phyloP scores from a whole-genome alignment of 2,888 invertebrate genomes.

The Euzetes globulus region DNA sequence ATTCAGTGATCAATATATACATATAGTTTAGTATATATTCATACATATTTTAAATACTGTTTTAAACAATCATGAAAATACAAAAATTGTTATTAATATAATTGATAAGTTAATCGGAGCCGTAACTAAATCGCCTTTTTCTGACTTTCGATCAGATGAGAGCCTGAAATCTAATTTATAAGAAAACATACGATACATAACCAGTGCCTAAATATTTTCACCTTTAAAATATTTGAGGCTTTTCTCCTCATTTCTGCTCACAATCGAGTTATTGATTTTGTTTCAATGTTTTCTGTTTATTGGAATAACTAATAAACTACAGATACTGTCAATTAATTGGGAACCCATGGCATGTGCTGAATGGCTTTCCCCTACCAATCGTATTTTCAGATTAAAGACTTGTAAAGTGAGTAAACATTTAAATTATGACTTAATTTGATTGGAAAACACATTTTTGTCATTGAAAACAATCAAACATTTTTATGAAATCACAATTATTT shows the following conservation, averaged over 20 bases:
- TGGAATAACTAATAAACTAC: background rate
- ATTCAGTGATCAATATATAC: background rate
- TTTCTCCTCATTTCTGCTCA: constrained; percentile 11
- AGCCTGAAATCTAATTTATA: background rate
- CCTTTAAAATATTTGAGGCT: background rate
- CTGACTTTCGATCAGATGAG: background rate
- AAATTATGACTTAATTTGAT: background rate
- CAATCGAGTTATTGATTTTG: background rate
- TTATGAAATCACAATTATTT: background rate
- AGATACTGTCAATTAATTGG: background rate
- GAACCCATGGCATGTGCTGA: no score
- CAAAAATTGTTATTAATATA: background rate
- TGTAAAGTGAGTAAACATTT: background rate
- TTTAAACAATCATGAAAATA: background rate
- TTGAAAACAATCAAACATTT: constrained; percentile 2
- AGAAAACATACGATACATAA: background rate
- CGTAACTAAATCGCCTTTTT: background rate
- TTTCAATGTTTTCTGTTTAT: background rate
- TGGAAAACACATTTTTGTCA: background rate
- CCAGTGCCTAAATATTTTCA: constrained; percentile 12
- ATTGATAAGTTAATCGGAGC: background rate
- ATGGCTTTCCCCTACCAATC: no score
- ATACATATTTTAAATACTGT: background rate
- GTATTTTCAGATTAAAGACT: background rate
- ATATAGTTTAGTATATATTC: background rate